Percentiles rank a stretch among this genome's conserved stretches.
Conservation (phyloP, 2,888 invertebrate genomes). For the Nemoura dubitans region DNA sequence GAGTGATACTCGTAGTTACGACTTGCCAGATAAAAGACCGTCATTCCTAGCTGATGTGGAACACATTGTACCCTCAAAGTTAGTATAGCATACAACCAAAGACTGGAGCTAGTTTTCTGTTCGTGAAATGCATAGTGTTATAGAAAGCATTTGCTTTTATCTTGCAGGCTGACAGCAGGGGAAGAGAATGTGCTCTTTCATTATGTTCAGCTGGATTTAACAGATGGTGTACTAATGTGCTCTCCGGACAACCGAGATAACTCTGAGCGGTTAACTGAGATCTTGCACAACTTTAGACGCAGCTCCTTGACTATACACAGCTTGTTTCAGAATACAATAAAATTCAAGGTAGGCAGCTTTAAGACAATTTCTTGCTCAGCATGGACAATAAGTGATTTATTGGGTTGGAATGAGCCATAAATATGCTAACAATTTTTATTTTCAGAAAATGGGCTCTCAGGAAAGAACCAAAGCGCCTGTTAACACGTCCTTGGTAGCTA, state of each 20-base stretch:
- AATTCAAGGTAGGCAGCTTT: constrained; percentile 62
- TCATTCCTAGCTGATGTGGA: constrained; percentile 76
- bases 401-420: neutral
- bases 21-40: constrained; percentile 76
- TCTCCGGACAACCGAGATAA: constrained; percentile 59
- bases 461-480: constrained; percentile 62
- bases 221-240: constrained; percentile 76
- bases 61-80: constrained; percentile 65
- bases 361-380: too few species aligned
- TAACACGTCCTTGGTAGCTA: constrained; percentile 78
- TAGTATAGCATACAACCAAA: constrained; percentile 41
- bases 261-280: constrained; percentile 62
- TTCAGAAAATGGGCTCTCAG: constrained; percentile 1
- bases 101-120: neutral
- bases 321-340: constrained; percentile 74
- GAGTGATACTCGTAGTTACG: constrained; percentile 63
- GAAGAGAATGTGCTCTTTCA: constrained; percentile 78
- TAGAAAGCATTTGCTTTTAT: too few species aligned
- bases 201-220: constrained; percentile 76
- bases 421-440: neutral
- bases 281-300: constrained; percentile 75
- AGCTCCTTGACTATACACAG: constrained; percentile 78
- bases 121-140: neutral
- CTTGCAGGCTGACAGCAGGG: constrained; percentile 70
- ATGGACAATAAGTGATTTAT: too few species aligned